These are phyloP conservation scores for Ptyas mucosa DNA, from an alignment of 2,113 vertebrate species.

Conservation along the genomic window DNA sequence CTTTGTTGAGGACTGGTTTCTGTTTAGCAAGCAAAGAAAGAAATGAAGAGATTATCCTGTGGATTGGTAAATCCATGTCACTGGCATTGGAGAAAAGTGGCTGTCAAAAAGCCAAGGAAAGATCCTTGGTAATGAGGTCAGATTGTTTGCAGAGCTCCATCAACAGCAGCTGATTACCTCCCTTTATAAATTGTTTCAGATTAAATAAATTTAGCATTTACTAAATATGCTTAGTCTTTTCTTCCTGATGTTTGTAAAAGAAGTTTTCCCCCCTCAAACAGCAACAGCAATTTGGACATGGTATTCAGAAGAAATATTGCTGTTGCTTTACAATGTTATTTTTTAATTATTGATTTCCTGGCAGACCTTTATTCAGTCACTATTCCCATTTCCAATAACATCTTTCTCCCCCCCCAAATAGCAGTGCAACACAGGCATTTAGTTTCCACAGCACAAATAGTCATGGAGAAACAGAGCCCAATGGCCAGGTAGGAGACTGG, in stretches of 20 bases:
- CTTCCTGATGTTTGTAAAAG: not conserved
- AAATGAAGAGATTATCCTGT: not conserved
- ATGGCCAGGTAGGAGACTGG: not conserved
- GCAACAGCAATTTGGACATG: not conserved
- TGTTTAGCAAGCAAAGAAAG: not conserved
- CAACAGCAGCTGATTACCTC: not conserved
- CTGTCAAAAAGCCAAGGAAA: not conserved
- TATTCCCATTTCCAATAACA: not conserved
- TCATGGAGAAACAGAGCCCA: not conserved
- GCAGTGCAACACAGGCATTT: not conserved
- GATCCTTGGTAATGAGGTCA: not conserved
- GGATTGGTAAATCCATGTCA: not conserved
- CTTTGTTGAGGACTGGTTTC: not conserved
- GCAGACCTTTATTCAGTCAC: not conserved
- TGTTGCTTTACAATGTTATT: not conserved
- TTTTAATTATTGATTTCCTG: not conserved
- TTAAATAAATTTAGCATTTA: not conserved
- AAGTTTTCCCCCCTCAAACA: not conserved
- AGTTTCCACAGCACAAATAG: not conserved
- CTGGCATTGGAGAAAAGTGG: not conserved
- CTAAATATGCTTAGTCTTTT: not conserved
- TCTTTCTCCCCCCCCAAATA: not conserved
- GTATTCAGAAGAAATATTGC: not conserved
- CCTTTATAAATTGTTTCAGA: not conserved
- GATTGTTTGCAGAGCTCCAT: not conserved